Base-by-base conservation (phyloP, 2,797 vertebrate species). In the Manis javanica region DNA sequence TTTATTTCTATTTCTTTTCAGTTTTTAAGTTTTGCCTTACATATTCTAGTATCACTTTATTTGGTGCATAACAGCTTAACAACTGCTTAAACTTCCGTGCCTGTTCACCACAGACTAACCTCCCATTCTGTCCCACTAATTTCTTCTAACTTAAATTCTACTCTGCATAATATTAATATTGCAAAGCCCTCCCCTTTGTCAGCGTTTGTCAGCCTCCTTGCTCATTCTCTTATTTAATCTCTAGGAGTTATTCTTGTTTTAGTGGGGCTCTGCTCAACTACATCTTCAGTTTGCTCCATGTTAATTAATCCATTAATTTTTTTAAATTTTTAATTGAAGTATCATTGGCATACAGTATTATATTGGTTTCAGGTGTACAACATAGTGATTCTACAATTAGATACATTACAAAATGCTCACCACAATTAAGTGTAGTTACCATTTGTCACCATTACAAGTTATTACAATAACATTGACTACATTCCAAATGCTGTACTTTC, bases 1-100 rank as follows among this genome's bases (percentile, higher is more conserved):
- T 59, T 84, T 78, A 8, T 31, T 92, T 68, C 72, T 57, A 4
- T 92, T 90, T 90, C 53, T 90, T 90, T 85, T 87, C 66, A 68
- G 3, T 61, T 81, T 84, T 64, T 72, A 82, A 51, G 2, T 84
- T 77, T 77, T 82, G 18, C 34, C n/a, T 79, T n/a, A 23, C 46
- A 16, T 31, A 23, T 55, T 90, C 24, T 49, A 81, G 46, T 57
- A 37, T 18, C 69, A 42, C 66, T 8, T 55, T 78, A 68, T 78
- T 46, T 61, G 37, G 19, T 63, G 7, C 23, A 21, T 79, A 87
- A 39, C 34, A 75, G 26, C 15, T 11, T 87, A 51, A 31, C 85
- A 82, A 31, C 34, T 77, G 15, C 81, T 93, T 59, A 51, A 87
- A 37, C 61, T 85, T 75, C 69, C 37, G 1, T 11, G 37, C 24